A percentile compares a stretch with the other conserved stretches of the same genome.
These are phyloP conservation scores for Hydrolagus affinis DNA, from an alignment of 2,113 vertebrate genomes.

Conservation along the genomic window DNA sequence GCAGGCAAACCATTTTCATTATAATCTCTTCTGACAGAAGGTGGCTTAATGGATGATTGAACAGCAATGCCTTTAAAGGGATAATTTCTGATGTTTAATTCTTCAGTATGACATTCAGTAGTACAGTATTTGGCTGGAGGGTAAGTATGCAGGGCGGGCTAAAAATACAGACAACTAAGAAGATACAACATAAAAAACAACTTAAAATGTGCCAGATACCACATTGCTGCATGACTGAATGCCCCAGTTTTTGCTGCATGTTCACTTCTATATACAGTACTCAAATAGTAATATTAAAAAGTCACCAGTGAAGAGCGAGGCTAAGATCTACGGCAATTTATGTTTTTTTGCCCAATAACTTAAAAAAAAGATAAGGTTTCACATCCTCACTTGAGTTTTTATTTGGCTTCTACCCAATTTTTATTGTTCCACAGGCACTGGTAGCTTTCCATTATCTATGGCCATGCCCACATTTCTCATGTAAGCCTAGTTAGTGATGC, in stretches of 20 bases:
- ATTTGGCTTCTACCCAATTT: too few relatives aligned
- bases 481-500: too few relatives aligned
- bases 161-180: background rate
- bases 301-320: too few relatives aligned
- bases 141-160: background rate
- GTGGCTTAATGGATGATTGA: constrained; percentile 14
- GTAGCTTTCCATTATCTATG: background rate
- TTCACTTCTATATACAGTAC: background rate
- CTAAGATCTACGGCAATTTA: too few relatives aligned
- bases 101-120: background rate
- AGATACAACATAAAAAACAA: background rate
- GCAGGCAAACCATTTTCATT: constrained; percentile 19
- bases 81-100: constrained; percentile 17
- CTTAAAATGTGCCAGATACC: background rate
- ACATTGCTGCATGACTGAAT: background rate
- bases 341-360: too few relatives aligned
- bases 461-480: too few relatives aligned
- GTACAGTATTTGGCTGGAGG: background rate
- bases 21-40: background rate
- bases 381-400: too few relatives aligned
- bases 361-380: too few relatives aligned
- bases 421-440: background rate
- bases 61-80: constrained; percentile 3
- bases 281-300: background rate
- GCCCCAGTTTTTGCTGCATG: background rate